phyloP scores from a whole-genome alignment of 2,797 vertebrate genomes.

The Onychomys leucogaster region DNA sequence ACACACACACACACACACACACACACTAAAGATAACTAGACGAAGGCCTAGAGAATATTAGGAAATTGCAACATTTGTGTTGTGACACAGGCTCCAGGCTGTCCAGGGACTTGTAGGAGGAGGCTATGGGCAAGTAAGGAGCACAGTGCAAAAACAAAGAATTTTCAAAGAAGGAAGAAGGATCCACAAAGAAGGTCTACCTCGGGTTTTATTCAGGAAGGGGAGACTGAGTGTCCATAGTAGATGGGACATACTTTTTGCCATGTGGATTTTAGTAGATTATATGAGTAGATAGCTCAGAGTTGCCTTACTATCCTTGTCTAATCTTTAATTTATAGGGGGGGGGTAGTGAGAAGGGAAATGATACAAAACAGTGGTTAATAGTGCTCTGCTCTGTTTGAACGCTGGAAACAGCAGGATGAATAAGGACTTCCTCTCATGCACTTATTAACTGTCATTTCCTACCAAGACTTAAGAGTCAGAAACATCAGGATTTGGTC shows the following conservation, averaged over 20 bases:
- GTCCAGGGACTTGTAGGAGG: neutral
- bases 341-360: neutral
- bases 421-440: conserved; percentile 66
- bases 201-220: neutral
- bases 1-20: neutral
- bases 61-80: neutral
- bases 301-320: neutral
- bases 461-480: conserved; percentile 72
- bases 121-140: neutral
- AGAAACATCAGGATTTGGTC: conserved; percentile 24
- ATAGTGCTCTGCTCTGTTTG: conserved; percentile 64
- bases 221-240: neutral
- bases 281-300: neutral
- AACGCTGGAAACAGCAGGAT: conserved; percentile 58
- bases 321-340: neutral
- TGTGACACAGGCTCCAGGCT: accelerated
- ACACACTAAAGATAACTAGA: neutral
- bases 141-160: neutral
- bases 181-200: neutral
- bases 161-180: neutral
- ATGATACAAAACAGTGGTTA: neutral
- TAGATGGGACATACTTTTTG: neutral
- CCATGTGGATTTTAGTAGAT: neutral
- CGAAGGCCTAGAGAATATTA: neutral
- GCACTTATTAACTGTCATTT: conserved; percentile 74